Evolutionary conservation across 2,888 invertebrate genomes (phyloP), one percentile per base, ranked within the genome.

Genomic region (Bombylius discolor): DNA sequence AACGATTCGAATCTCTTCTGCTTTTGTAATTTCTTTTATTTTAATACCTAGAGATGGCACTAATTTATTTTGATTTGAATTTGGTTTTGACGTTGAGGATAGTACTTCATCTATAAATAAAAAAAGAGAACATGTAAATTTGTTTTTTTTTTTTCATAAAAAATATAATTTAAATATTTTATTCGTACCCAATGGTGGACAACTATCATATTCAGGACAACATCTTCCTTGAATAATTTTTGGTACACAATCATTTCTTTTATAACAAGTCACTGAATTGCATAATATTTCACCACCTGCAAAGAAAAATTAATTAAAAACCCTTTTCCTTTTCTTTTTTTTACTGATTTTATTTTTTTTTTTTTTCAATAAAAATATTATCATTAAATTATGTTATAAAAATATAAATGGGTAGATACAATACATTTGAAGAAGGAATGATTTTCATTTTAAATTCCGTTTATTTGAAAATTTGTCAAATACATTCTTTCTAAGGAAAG

Each of bases 181-280:
- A 13, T 44, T 44, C 11, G 44, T 58, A 72, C 84, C 84, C 76
- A 79, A 76, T 5, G 84, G 80, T 46, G 87, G 87, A 69, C 89
- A 89, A 74, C 88, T 85, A 68, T 87, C 86, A 70, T 87, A 89
- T 69, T 84, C 84, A 1, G 88, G 88, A 67, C 89, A 89, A 73
- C 89, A 89, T 66, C 84, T 80, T 52, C 87, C 87, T 12, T 82
- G 78, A 62, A 86, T 82, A 61, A 79, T 80, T 60, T 82, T 79
- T 45, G 86, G 86, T 65, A 81, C 79, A 73, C 88, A 89, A 73
- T 89, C 88, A 62, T 83, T 82, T 53, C 88, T 77, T 63, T 81
- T 79, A 73, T 84, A 87, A 73, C 89, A 89, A 53, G 84, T 84
- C 62, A 88, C 83, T 59, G 84, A 80, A 50, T 84, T 82, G 73